A percentile compares a stretch with the other conserved stretches of the same genome.
These are phyloP conservation scores for Xiphophorus couchianus DNA, from an alignment of 2,113 vertebrate genomes.

Conservation along the genomic window DNA sequence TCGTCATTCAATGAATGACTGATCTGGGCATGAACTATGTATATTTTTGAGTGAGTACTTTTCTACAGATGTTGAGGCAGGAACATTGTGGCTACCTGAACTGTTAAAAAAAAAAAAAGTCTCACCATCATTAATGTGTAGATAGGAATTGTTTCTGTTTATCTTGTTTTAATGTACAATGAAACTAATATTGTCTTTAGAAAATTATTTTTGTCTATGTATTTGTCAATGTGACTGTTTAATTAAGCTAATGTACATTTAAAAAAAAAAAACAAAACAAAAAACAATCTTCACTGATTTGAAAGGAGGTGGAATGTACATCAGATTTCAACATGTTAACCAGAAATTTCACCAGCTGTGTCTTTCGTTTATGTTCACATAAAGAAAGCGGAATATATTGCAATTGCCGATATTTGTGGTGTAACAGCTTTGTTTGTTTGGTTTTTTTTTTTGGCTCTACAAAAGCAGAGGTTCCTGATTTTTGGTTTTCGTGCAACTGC, in stretches of 20 bases:
- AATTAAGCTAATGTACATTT: constrained; percentile 48
- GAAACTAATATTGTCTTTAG: constrained; percentile 34
- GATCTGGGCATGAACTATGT: constrained; percentile 51
- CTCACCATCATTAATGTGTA: constrained; percentile 33
- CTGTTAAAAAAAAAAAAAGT: not conserved
- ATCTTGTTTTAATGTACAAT: constrained; percentile 42
- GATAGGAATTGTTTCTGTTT: constrained; percentile 29
- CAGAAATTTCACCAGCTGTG: constrained; percentile 27
- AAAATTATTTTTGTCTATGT: constrained; percentile 42
- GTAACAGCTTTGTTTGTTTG: too few species aligned
- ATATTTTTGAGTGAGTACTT: constrained; percentile 52
- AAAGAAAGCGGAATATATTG: constrained; percentile 30
- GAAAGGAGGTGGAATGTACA: not conserved
- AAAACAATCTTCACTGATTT: constrained; percentile 24
- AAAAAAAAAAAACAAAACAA: not conserved
- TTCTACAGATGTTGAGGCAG: constrained; percentile 33
- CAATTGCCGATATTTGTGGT: too few species aligned
- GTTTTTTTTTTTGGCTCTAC: too few species aligned
- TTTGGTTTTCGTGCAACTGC: too few species aligned
- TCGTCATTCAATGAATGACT: constrained; percentile 75
- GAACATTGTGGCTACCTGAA: constrained; percentile 39
- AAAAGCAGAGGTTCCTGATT: too few species aligned
- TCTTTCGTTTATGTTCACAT: constrained; percentile 1
- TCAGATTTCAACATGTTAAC: constrained; percentile 24
- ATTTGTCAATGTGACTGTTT: constrained; percentile 44